Base-by-base conservation (phyloP, 2,113 vertebrate genomes). In the Rutilus rutilus region DNA sequence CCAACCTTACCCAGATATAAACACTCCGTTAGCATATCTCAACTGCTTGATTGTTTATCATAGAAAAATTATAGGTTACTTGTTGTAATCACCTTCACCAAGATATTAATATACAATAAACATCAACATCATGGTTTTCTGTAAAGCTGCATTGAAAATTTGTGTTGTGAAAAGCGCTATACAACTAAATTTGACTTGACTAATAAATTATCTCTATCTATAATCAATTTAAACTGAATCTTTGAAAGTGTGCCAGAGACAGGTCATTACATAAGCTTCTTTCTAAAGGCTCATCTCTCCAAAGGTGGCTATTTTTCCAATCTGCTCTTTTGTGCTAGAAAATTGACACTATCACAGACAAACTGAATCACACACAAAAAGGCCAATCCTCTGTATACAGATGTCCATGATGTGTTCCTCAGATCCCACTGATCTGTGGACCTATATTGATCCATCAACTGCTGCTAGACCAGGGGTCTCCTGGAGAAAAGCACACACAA, bases 301-400 rank as follows among this genome's bases (percentile, higher is more conserved):
- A 27, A 4, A 12, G n/a, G 42, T 50, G 42, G 10, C n/a, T 77
- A 77, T 25, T 5, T 21, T 47, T 77, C 45, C 67, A 59, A 87
- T 78, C 47, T 25, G 50, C 36, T 77, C 59, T 77, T 83, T 86
- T 78, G 85, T 76, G 45, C 21, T 19, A 83, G 23, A 83, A 74
- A 57, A 10, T 9, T 73, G 57, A 57, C 5, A 27, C 50, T 74
- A 59, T 73, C 52, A 27, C 67, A 74, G 10, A 27, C 30, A 11
- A 14, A 25, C 42, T 69, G 33, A 45, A 78, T 78, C 74, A 60
- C 17, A 15, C 62, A 74, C 25, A 45, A 77, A 75, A 30, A 45
- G 50, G 7, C 5, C 60, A 82, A 4, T 21, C 27, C 65, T 83
- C 15, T 71, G 50, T 17, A 67, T 59, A 15, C 12, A 59, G 74